Conservation (phyloP, 2,797 vertebrate species). For the Xerus rutilus region DNA sequence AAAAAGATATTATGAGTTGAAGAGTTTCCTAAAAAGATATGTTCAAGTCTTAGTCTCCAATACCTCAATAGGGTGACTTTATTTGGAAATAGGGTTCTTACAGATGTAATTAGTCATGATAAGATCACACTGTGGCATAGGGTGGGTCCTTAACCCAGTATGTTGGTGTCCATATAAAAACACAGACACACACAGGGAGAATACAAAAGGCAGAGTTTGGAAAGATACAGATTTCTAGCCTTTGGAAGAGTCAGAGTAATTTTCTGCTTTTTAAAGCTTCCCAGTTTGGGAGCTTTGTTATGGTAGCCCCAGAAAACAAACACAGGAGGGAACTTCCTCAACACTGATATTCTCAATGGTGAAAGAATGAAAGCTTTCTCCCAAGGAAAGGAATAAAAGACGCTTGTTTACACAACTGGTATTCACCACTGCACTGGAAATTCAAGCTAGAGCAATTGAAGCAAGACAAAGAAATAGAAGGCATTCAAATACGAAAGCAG, state of each 20-base stretch:
- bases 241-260: not conserved
- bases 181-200: not conserved
- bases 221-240: not conserved
- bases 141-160: too few species aligned
- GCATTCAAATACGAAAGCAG: conserved; percentile 7
- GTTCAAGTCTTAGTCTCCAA: not conserved
- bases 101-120: not conserved
- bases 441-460: not conserved
- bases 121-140: not conserved
- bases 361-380: conserved; percentile 29
- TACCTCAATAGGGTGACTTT: not conserved
- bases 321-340: not conserved
- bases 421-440: not conserved
- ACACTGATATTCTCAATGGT: not conserved
- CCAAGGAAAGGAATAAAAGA: not conserved
- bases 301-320: not conserved
- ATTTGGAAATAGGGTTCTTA: not conserved
- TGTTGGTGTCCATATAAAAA: not conserved
- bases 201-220: not conserved
- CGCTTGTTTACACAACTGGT: not conserved
- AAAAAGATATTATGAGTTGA: not conserved
- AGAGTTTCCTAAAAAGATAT: not conserved
- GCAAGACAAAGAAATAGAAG: conserved; percentile 35
- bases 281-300: conserved; percentile 16
- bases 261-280: conserved; percentile 45